Evolutionary conservation across 2,113 vertebrate genomes (phyloP), one percentile per base, ranked within the genome.

Genomic region (Rhinolophus ferrumequinum): DNA sequence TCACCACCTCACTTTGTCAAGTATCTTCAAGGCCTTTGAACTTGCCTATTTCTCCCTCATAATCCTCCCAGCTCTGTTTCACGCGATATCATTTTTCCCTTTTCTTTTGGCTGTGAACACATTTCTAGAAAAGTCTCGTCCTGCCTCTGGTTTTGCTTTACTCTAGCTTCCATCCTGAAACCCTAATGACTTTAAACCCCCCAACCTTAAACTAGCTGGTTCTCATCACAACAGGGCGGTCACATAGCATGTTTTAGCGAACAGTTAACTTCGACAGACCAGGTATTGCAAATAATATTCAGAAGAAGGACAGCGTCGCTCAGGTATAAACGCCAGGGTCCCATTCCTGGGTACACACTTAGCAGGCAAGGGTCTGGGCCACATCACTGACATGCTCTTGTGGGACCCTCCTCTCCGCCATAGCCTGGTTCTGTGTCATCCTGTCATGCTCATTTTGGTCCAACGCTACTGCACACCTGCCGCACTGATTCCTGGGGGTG

Each of bases 91-190:
- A 4, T 13, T 14, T 73, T 66, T 87, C 56, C 35, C 14, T 47
- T 85, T 80, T 33, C n/a, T 70, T 77, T 72, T 72, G 24, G 41
- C 2, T 54, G 19, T 77, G 81, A 81, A 38, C 22, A 38, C 1
- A 22, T 64, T 69, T 93, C 75, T 93, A 70, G 96, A 58, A 56
- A 91, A 58, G 33, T 77, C 26, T 77, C 56, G 60, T 41, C 8
- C 26, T 83, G n/a, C 13, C 11, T 84, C 60, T 66, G 26, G 30
- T 82, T 73, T 87, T 81, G 47, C 50, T 62, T 15, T 64, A 10
- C n/a, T 73, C 66, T 33, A 38, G 38, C 41, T 44, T 67, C 21
- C 2, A 1, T 54, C 50, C 12, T 50, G 33, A 88, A 69, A 28
- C 35, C 50, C 41, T 15, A 21, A 76, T 26, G 60, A 52, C 38